Base-by-base conservation (phyloP, 2,888 invertebrate genomes). In the Cataglyphis livida region DNA sequence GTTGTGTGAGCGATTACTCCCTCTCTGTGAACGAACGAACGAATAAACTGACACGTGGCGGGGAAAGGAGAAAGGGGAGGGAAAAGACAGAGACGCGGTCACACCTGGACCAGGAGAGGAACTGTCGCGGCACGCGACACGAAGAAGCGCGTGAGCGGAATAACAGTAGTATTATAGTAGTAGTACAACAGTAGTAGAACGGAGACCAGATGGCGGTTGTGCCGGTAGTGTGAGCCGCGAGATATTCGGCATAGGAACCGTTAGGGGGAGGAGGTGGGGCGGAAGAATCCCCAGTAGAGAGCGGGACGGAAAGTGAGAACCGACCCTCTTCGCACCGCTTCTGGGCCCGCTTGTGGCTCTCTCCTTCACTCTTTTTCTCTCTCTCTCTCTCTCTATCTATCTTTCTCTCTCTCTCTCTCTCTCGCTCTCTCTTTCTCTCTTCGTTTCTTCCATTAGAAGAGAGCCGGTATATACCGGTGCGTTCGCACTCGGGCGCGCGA, bases 401-500 rank as follows among this genome's bases (percentile, higher is more conserved):
- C 70, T 59, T 51, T 70, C 32, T 79, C 74, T 82, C 85, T 61
- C 70, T 73, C 84, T 68, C 64, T 73, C 78, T 84, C 48, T 59
- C 54, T 83, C 54, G 10, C 25, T 51, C 66, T 75, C 79, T 44
- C 61, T 68, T 38, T 79, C 62, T 82, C 66, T 64, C 82, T 83
- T 83, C 61, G 81, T 87, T 84, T 68, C 74, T 54, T 83, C 83
- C 74, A 82, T 64, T 54, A 78, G 82, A 83, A 76, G 35, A 75
- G 66, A 75, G 68, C 76, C 66, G 76, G 76, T 76, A 85, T 76
- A 85, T 82, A 51, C 62, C 83, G 71, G 85, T 88, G 88, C 86
- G 90, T 87, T 89, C 88, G 88, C 87, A 90, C 88, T 89, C 89
- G 76, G 76, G 38, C 76, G 85, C 87, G 88, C 84, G 86, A 87